Evolutionary conservation across 2,888 invertebrate genomes (phyloP).

Genomic region (Eudemis profundana): DNA sequence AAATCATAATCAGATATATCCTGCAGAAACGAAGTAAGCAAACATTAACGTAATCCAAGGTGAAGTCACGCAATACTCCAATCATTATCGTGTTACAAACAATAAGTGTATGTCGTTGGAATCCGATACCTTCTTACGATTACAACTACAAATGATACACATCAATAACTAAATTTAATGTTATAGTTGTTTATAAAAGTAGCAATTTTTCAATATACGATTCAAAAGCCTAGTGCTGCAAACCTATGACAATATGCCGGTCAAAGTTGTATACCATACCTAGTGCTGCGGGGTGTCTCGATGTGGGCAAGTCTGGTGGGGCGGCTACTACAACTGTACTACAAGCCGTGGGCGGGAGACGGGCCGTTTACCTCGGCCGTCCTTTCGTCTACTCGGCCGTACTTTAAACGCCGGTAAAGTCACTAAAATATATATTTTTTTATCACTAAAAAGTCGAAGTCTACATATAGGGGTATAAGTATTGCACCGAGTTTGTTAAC

Average conservation of each 20-base stretch:
- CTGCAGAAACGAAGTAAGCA: conserved; percentile 4
- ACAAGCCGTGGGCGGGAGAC: conserved; percentile 72
- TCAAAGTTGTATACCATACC: conserved; percentile 51
- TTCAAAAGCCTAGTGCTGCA: not conserved
- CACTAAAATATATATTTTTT: conserved; percentile 53
- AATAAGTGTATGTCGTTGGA: conserved; percentile 15
- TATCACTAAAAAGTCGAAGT: conserved; percentile 32
- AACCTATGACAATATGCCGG: not conserved
- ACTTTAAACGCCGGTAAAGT: conserved; percentile 60
- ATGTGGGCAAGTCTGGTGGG: conserved; percentile 61
- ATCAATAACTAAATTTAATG: conserved; percentile 21
- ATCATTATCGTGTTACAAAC: conserved; percentile 30
- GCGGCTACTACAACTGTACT: conserved; percentile 70
- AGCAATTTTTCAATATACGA: not conserved
- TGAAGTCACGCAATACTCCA: conserved; percentile 29
- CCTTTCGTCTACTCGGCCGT: conserved; percentile 55
- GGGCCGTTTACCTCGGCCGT: conserved; percentile 67
- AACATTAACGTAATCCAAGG: conserved; percentile 24
- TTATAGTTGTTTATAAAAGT: not conserved
- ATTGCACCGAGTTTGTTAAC: conserved; percentile 48
- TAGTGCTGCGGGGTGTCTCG: conserved; percentile 63
- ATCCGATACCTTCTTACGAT: conserved; percentile 18
- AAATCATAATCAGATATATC: not conserved
- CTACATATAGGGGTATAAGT: conserved; percentile 13
- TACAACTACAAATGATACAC: conserved; percentile 1